These are phyloP conservation scores for Diarsia dahlii DNA, from an alignment of 2,888 invertebrate species.

Conservation along the genomic window DNA sequence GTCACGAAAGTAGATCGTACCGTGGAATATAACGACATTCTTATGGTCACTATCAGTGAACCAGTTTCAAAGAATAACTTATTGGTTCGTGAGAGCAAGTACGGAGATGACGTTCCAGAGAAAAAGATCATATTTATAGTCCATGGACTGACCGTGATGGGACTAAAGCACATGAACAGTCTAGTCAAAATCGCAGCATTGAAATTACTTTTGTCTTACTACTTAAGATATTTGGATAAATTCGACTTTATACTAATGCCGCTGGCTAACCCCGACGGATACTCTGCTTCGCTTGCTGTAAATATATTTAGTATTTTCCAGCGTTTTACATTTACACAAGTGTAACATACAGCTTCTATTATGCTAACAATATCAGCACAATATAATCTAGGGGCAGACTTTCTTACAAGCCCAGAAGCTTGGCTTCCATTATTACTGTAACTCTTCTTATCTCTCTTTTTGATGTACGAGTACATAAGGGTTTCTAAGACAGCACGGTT, in stretches of 20 bases:
- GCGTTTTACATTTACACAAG: not conserved
- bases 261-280: conserved; percentile 85
- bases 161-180: conserved; percentile 67
- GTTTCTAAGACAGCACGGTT: too few species aligned
- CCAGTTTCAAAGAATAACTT: conserved; percentile 17
- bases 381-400: not conserved
- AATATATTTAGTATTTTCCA: conserved; percentile 24
- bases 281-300: conserved; percentile 29
- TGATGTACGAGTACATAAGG: too few species aligned
- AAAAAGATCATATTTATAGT: conserved; percentile 86
- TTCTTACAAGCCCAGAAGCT: not conserved
- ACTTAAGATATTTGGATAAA: conserved; percentile 78
- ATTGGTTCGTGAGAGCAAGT: conserved; percentile 76
- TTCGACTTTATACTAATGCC: conserved; percentile 86
- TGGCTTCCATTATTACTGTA: too few species aligned
- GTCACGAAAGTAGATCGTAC: conserved; percentile 77
- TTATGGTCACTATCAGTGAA: conserved; percentile 75
- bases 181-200: conserved; percentile 63
- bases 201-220: conserved; percentile 72
- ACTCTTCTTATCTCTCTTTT: too few species aligned
- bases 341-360: not conserved
- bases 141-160: conserved; percentile 81
- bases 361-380: not conserved
- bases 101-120: conserved; percentile 75
- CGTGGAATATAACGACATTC: conserved; percentile 80